A percentile compares a stretch with the other conserved stretches of the same genome.
Conservation (phyloP, 2,888 invertebrate genomes). For the Disparrhopalites patrizii region DNA sequence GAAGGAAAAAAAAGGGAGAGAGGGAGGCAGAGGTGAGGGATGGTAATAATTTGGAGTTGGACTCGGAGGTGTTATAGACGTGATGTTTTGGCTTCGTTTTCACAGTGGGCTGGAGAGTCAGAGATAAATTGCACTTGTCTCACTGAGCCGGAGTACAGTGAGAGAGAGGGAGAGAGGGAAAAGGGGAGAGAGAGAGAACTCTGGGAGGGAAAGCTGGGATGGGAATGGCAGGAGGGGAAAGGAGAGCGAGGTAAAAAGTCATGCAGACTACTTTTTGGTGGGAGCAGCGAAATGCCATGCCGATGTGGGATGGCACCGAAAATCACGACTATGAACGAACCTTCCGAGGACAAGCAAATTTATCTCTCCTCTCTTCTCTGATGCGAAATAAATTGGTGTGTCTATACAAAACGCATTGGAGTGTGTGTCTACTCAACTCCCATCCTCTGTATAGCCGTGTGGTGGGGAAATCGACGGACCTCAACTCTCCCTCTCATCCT, state of each 20-base stretch:
- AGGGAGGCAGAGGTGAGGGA: constrained; percentile 27
- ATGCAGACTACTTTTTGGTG: constrained; percentile 19
- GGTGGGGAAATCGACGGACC: constrained; percentile 27
- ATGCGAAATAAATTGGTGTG: constrained; percentile 49
- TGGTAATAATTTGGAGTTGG: constrained; percentile 31
- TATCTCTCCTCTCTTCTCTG: constrained; percentile 42
- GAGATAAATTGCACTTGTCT: constrained; percentile 34
- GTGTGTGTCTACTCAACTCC: constrained; percentile 34
- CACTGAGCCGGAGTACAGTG: constrained; percentile 17
- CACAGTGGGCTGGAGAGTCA: constrained; percentile 32
- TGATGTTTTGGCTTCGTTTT: constrained; percentile 33
- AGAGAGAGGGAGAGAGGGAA: background rate
- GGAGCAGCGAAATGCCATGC: constrained; percentile 7
- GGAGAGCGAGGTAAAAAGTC: constrained; percentile 14
- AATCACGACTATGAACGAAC: constrained; percentile 31
- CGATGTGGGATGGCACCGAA: constrained; percentile 32
- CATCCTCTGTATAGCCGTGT: constrained; percentile 26
- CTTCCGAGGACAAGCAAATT: constrained; percentile 33
- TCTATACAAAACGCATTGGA: constrained; percentile 44
- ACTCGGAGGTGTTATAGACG: constrained; percentile 33
- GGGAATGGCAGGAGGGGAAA: constrained; percentile 4
- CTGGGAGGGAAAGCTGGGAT: background rate
- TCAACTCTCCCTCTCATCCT: constrained; percentile 20
- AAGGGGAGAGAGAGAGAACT: constrained; percentile 8
- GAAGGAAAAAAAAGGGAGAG: constrained; percentile 14